Conservation (phyloP, 1,140 invertebrate species). For the Coenobita brevimanus region DNA sequence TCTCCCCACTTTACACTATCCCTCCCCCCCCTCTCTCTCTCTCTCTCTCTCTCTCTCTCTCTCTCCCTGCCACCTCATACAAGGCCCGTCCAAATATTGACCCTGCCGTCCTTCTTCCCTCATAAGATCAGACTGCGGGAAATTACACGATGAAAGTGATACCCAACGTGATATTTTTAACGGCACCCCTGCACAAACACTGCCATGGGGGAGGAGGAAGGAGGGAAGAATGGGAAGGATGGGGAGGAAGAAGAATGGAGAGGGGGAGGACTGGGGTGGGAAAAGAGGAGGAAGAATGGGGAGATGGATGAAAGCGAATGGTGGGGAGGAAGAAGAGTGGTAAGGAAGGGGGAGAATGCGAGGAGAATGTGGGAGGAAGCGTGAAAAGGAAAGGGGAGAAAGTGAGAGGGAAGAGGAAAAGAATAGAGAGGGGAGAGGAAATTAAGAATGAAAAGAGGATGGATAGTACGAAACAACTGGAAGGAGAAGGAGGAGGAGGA, state of each 20-base stretch:
- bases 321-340: too few species aligned
- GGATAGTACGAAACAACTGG: too few species aligned
- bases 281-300: too few species aligned
- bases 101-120: constrained; percentile 55
- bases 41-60: background rate
- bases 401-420: too few species aligned
- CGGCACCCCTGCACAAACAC: constrained; percentile 54
- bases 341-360: too few species aligned
- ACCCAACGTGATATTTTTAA: constrained; percentile 63
- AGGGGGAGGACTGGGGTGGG: background rate
- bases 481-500: too few species aligned
- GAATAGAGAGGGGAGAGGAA: too few species aligned
- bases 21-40: background rate
- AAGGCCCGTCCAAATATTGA: constrained; percentile 40
- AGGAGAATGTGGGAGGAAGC: too few species aligned
- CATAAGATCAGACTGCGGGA: constrained; percentile 65
- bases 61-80: background rate
- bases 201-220: background rate
- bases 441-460: too few species aligned
- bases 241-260: background rate
- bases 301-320: too few species aligned
- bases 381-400: too few species aligned
- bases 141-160: constrained; percentile 65
- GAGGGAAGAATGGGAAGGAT: background rate
- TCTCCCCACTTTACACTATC: too few species aligned